These are phyloP conservation scores for Monopis laevigella DNA, from an alignment of 2,888 invertebrate genomes.

Conservation along the genomic window DNA sequence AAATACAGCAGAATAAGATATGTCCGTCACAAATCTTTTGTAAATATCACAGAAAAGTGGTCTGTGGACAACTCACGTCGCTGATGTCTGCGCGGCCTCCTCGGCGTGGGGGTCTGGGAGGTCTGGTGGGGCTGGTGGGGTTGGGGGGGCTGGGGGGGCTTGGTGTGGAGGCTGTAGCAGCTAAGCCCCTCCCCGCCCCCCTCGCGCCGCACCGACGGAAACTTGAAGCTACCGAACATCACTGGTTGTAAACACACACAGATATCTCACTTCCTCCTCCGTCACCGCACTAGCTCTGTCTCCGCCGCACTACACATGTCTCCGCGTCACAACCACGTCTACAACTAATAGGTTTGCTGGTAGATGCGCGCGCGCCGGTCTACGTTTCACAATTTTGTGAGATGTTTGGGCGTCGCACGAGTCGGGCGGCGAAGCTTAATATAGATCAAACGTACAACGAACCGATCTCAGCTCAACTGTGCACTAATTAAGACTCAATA, in stretches of 20 bases:
- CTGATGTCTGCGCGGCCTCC: constrained; percentile 59
- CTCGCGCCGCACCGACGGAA: constrained; percentile 52
- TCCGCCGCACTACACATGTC: neutral
- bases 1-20: too few relatives aligned
- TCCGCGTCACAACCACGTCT: too few relatives aligned
- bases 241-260: constrained; percentile 20
- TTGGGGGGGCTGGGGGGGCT: constrained; percentile 67
- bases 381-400: constrained; percentile 43
- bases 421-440: constrained; percentile 31
- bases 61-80: constrained; percentile 57
- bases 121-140: constrained; percentile 62
- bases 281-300: neutral
- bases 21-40: too few relatives aligned
- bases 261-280: constrained; percentile 24
- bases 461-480: too few relatives aligned
- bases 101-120: constrained; percentile 63
- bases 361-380: constrained; percentile 36
- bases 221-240: constrained; percentile 69
- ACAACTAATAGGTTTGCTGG: constrained; percentile 17
- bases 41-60: too few relatives aligned
- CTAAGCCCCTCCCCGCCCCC: constrained; percentile 52
- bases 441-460: neutral
- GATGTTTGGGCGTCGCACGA: constrained; percentile 44
- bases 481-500: too few relatives aligned
- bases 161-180: constrained; percentile 56